Evolutionary conservation across 1,140 invertebrate species (phyloP), one percentile per base, ranked within the genome.

Genomic region (Scaptodrosophila lebanonensis): DNA sequence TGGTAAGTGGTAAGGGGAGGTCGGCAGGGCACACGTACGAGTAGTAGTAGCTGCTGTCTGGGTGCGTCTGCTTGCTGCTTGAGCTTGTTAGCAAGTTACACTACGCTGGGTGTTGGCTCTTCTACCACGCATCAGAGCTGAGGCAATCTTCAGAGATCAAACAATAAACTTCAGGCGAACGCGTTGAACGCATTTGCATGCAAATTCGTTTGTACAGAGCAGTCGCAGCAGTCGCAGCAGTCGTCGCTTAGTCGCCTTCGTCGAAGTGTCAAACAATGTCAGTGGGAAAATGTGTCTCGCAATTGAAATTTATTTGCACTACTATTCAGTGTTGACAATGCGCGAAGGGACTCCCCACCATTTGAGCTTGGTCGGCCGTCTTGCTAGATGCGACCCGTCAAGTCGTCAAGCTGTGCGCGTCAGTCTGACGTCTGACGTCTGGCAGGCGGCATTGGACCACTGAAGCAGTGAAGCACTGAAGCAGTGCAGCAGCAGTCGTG

Each of bases 251-350:
- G 35, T 66, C 79, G 72, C 66, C 65, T 59, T 62, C 60, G 65
- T 73, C 77, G 64, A 82, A 73, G 75, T 79, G 75, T 82, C 75
- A 82, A 77, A 73, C 73, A 77, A 77, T 77, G 73, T 77, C 73
- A 77, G 73, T 77, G 75, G 73, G 75, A 79, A 76, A 79, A 79
- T 79, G 75, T 79, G 75, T 79, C 75, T 82, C 76, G 75, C 75
- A 79, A 79, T 79, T 79, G 75, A 79, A 79, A 79, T 79, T 79
- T 79, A 79, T 79, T 79, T 79, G 75, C 73, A 79, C 73, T 79
- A 79, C 73, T 69, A 79, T 79, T 79, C 73, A 79, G 69, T 65
- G 73, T 73, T 79, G 73, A 79, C 73, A 79, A 79, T 79, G 69
- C 65, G 69, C 50, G 50, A 65, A 49, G 70, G 69, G 59, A 73